Evolutionary conservation across 1,140 invertebrate species (phyloP), one percentile per base, ranked within the genome.

Genomic region (Zophobas morio): DNA sequence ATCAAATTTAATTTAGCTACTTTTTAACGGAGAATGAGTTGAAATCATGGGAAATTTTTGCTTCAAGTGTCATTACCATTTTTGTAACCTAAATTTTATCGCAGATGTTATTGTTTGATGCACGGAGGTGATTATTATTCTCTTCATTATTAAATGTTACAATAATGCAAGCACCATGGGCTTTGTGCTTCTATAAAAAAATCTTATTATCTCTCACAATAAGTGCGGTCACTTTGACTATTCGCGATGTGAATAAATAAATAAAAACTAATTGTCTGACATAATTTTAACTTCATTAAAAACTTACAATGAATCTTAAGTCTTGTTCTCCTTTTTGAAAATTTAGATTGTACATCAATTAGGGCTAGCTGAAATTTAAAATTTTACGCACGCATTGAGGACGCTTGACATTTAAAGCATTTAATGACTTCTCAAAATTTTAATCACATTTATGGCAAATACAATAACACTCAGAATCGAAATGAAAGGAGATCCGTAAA

Each of bases 91-190:
- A 20, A 66, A 66, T 66, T 32, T 66, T 66, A 66, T 66, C 39
- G 42, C 60, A 66, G 42, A 66, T 60, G 56, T 42, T 66, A 66
- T 66, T 66, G 37, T 42, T 66, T 42, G 42, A 37, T 42, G 60
- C 60, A 66, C 60, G 42, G 60, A 39, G 42, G 60, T 66, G n/a
- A 66, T 66, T 39, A 66, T 66, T 66, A 66, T 33, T 37, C 60
- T 42, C n/a, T 66, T 66, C 60, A 66, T 66, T 42, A 66, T 66
- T 66, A 66, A 66, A 66, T 20, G 60, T 66, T 46, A 66, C 35
- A 66, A 66, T 66, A 66, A 66, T 39, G 60, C 60, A 39, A 39
- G 1, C 60, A 66, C 37, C 39, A 42, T 66, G 60, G 36, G 20
- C 37, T 42, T 66, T 40, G 33, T 39, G 20, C 40, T 42, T 66